Conservation (phyloP, 2,113 vertebrate genomes). For the Carassius auratus region DNA sequence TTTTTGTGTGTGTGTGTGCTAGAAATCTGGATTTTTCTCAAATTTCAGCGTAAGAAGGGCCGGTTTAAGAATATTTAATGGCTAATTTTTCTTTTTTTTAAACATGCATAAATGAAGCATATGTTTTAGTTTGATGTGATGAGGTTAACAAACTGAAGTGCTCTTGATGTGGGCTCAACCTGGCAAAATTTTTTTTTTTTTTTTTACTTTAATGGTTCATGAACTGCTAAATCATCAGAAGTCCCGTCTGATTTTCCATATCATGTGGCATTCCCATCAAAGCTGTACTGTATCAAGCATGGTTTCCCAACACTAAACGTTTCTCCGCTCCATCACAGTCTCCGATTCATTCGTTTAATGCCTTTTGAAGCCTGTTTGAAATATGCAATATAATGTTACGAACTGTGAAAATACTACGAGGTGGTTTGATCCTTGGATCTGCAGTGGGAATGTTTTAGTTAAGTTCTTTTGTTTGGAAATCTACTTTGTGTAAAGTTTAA, state of each 20-base stretch:
- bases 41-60: slow-evolving; percentile 59
- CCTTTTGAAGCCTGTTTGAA: not conserved
- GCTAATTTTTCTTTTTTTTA: not conserved
- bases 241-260: not conserved
- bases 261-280: not conserved
- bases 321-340: not conserved
- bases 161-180: slow-evolving; percentile 16
- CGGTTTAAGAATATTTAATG: slow-evolving; percentile 54
- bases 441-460: not conserved
- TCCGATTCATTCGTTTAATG: not conserved
- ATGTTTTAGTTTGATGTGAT: slow-evolving; percentile 64
- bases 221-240: not conserved
- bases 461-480: not conserved
- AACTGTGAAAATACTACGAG: slow-evolving; percentile 15
- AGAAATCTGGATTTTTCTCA: slow-evolving; percentile 36
- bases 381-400: slow-evolving; percentile 32
- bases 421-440: slow-evolving; percentile 19
- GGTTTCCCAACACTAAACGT: not conserved
- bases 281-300: not conserved
- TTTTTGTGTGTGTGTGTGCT: slow-evolving; percentile 6
- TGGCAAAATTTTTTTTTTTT: not conserved
- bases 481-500: not conserved
- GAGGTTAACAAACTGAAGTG: slow-evolving; percentile 22
- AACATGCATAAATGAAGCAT: slow-evolving; percentile 20
- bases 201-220: not conserved